Percentiles rank a stretch among this genome's conserved stretches.
Evolutionary conservation across 2,888 invertebrate genomes (phyloP).

Genomic region (Meghimatium bilineatum): DNA sequence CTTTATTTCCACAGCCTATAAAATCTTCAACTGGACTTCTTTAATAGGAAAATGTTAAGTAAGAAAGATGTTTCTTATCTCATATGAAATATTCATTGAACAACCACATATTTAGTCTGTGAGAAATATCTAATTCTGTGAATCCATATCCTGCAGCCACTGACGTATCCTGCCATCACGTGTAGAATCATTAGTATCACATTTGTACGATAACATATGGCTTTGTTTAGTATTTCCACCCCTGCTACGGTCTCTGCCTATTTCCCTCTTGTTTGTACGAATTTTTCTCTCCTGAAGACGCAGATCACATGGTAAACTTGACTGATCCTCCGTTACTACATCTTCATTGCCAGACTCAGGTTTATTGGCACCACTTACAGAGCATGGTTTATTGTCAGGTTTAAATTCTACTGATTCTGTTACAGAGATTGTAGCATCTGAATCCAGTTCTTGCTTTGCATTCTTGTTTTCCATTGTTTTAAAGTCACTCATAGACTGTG

Average conservation of each 20-base stretch:
- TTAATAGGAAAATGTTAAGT: too few relatives aligned
- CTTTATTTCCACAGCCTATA: too few relatives aligned
- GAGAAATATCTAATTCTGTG: neutral
- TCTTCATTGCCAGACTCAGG: neutral
- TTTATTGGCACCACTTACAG: neutral
- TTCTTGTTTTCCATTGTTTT: slow-evolving; percentile 47
- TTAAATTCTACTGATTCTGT: neutral
- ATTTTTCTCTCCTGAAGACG: slow-evolving; percentile 4
- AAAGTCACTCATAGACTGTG: slow-evolving; percentile 54
- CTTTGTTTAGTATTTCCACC: slow-evolving; percentile 41
- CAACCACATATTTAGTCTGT: neutral
- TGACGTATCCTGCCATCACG: slow-evolving; percentile 65
- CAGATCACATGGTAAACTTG: neutral
- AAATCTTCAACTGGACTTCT: too few relatives aligned
- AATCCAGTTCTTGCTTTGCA: neutral
- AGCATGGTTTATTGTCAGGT: neutral
- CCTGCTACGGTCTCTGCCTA: slow-evolving; percentile 30
- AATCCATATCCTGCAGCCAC: slow-evolving; percentile 66
- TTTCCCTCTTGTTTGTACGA: neutral
- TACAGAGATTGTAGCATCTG: neutral
- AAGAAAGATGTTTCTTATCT: too few relatives aligned
- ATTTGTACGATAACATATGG: slow-evolving; percentile 53
- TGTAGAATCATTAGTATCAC: slow-evolving; percentile 43
- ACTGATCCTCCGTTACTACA: neutral
- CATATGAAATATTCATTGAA: too few relatives aligned